Evolutionary conservation across 2,888 invertebrate species (phyloP), one percentile per base, ranked within the genome.

Genomic region (Xylocampa areola): DNA sequence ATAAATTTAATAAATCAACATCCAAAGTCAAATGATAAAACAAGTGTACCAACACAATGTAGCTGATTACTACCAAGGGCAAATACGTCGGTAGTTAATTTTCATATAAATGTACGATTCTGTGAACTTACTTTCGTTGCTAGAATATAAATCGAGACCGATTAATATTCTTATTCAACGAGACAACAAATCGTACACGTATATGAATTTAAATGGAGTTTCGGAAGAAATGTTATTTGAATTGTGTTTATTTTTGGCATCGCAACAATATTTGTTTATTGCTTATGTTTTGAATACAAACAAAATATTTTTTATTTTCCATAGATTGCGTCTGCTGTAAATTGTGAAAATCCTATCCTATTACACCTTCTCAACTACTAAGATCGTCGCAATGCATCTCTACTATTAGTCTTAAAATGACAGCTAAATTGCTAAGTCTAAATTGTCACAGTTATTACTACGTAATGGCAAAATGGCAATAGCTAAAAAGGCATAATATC

Each of bases 41-140:
- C 19, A 16, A 41, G 5, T 29, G 4, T 23, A 13, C 11, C 27
- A 40, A 45, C 53, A 68, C 47, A 64, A 48, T 53, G 36, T 58
- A 6, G 13, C 14, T 48, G 57, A 57, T 57, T 62, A 51, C 17
- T 17, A 32, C 33, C 67, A 67, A 62, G 40, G 57, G 44, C 50
- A 51, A 51, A 49, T 30, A 35, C 43, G 32, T 40, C n/a, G 17
- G 36, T 25, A 45, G 29, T 63, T 53, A 45, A 72, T 74, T 66
- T 74, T 59, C 62, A 73, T 74, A 63, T 47, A 74, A 73, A 72
- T 74, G 49, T 37, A 14, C 14, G 32, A 59, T 74, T 68, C 75
- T 57, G 14, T 63, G 62, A 70, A 71, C 13, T 10, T 40, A 16
- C n/a, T 30, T 35, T 35, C 39, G 33, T 27, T 13, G 5, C 33